These are phyloP conservation scores for Tetragnatha montana DNA, from an alignment of 2,888 invertebrate genomes.

Conservation along the genomic window DNA sequence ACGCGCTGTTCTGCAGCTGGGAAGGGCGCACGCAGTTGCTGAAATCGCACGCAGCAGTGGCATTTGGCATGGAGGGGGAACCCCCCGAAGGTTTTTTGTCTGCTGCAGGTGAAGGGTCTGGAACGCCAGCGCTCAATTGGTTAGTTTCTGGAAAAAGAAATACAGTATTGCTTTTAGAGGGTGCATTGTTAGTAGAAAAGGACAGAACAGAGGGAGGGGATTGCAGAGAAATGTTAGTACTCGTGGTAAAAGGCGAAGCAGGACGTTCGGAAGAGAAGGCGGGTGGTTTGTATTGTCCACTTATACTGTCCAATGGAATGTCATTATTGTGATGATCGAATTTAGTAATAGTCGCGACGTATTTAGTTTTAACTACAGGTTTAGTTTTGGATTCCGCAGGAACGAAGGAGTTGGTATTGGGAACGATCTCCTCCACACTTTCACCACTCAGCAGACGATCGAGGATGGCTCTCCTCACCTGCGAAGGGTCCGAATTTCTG, in stretches of 20 bases:
- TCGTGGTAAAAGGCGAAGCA: background rate
- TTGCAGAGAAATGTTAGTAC: background rate
- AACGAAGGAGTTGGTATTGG: background rate
- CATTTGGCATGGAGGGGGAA: background rate
- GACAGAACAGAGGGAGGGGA: constrained; percentile 5
- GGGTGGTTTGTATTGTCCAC: background rate
- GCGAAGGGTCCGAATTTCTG: constrained; percentile 7
- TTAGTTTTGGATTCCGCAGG: background rate
- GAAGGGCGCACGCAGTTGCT: constrained; percentile 57
- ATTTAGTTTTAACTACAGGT: constrained; percentile 15
- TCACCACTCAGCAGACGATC: constrained; percentile 57
- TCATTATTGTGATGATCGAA: constrained; percentile 6
- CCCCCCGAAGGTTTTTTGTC: too few species aligned
- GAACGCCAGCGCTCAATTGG: constrained; percentile 4
- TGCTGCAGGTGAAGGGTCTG: background rate
- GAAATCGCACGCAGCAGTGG: constrained; percentile 44
- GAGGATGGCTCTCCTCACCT: constrained; percentile 49
- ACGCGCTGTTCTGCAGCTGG: constrained; percentile 58
- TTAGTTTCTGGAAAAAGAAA: constrained; percentile 59
- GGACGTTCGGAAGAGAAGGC: background rate
- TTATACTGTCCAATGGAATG: background rate
- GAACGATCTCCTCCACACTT: constrained; percentile 32
- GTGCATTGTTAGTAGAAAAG: constrained; percentile 15
- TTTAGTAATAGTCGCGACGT: constrained; percentile 47
- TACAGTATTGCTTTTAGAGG: constrained; percentile 45